Percentiles rank a stretch among this genome's conserved stretches.
Evolutionary conservation across 1,140 invertebrate species (phyloP).

Genomic region (Mycetomoellerius zeteki): DNA sequence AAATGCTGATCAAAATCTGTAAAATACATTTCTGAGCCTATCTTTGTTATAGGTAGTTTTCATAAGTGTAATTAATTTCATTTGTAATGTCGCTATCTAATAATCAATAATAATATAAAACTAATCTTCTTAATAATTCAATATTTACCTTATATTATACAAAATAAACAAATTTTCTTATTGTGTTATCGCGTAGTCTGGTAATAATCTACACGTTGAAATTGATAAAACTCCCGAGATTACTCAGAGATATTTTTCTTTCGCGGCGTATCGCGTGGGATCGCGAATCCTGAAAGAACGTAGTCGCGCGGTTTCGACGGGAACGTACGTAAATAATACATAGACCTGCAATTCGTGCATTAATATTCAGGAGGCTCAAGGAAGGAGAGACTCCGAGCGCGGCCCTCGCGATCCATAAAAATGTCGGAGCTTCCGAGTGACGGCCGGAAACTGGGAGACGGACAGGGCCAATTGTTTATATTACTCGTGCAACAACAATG

Average conservation of each 20-base stretch:
- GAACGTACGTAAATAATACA: constrained; percentile 64
- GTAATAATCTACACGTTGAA: neutral
- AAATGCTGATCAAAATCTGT: too few species aligned
- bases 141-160: too few species aligned
- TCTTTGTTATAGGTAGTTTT: too few species aligned
- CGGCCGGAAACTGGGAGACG: constrained; percentile 85
- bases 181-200: neutral
- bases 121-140: too few species aligned
- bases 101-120: too few species aligned
- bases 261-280: constrained; percentile 29
- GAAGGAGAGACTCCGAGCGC: constrained; percentile 11
- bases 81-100: too few species aligned
- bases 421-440: constrained; percentile 85
- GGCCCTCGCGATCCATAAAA: constrained; percentile 85
- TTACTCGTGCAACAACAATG: constrained; percentile 86
- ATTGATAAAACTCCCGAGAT: constrained; percentile 21
- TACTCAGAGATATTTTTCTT: constrained; percentile 3
- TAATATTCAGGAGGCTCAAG: constrained; percentile 70
- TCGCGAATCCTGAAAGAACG: constrained; percentile 58
- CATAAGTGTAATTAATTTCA: too few species aligned
- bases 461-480: constrained; percentile 87
- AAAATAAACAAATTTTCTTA: too few species aligned
- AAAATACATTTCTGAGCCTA: too few species aligned
- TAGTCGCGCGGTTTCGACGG: constrained; percentile 67
- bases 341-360: constrained; percentile 68